Evolutionary conservation across 2,797 vertebrate species (phyloP).

Genomic region (Melanotaenia pygmaea): DNA sequence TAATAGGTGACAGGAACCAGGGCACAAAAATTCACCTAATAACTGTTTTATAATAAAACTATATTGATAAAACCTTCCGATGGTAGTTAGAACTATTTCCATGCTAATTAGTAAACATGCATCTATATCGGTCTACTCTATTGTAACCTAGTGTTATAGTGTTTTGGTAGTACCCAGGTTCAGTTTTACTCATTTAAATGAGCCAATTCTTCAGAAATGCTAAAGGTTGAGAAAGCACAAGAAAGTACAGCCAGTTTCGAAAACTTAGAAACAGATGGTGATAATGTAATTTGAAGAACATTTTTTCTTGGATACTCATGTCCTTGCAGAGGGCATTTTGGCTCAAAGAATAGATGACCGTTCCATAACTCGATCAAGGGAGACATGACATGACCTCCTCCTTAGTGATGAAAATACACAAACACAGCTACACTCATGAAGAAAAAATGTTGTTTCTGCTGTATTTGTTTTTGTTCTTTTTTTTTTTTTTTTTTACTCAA

Average conservation of each 20-base stretch:
- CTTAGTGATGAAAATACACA: conserved; percentile 29
- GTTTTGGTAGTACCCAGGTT: background rate
- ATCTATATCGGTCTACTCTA: background rate
- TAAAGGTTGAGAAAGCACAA: conserved; percentile 9
- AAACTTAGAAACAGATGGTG: conserved; percentile 9
- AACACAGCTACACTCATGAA: conserved; percentile 12
- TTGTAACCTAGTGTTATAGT: background rate
- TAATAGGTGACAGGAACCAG: background rate
- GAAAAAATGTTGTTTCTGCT: background rate
- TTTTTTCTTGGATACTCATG: conserved; percentile 20
- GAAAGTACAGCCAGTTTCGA: conserved; percentile 2
- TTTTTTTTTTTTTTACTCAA: background rate
- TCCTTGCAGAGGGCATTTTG: conserved; percentile 24
- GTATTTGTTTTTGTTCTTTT: background rate
- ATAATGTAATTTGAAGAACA: conserved; percentile 1
- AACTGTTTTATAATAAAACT: background rate
- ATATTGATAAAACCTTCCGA: background rate
- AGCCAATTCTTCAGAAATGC: conserved; percentile 42
- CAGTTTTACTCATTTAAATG: conserved; percentile 6
- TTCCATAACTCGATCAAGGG: conserved; percentile 8
- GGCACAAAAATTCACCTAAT: background rate
- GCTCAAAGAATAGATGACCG: conserved; percentile 31
- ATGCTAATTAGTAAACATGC: background rate
- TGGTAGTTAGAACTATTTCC: background rate
- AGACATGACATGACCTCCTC: conserved; percentile 35